Conservation (phyloP, 1,140 invertebrate species). For the Agrypnia vestita region DNA sequence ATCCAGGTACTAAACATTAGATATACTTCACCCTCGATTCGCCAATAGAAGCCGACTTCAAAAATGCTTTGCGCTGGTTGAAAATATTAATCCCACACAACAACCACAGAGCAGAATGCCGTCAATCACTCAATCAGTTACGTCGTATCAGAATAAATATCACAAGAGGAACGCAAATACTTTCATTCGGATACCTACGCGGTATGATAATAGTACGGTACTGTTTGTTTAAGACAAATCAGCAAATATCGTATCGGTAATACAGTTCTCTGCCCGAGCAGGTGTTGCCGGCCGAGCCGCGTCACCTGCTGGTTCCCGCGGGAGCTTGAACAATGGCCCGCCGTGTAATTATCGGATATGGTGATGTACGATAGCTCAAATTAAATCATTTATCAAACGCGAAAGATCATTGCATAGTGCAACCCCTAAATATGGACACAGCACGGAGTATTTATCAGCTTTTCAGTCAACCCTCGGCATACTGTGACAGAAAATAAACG, state of each 20-base stretch:
- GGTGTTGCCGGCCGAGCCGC: constrained; percentile 3
- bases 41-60: no score
- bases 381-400: neutral
- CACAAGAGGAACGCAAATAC: constrained; percentile 10
- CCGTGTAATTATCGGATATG: constrained; percentile 6
- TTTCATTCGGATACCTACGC: neutral
- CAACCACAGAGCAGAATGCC: no score
- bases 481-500: no score
- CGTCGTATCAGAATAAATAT: neutral
- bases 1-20: no score
- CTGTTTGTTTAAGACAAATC: neutral
- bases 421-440: no score
- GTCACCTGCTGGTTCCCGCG: constrained; percentile 24
- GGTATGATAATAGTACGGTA: neutral
- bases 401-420: no score
- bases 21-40: no score
- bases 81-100: no score
- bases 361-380: constrained; percentile 8
- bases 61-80: no score
- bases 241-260: neutral
- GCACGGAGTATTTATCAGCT: no score
- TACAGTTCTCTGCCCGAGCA: neutral
- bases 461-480: no score
- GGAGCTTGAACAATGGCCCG: neutral
- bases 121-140: neutral